Evolutionary conservation across 2,113 vertebrate species (phyloP).

Genomic region (Macheiramphus alcinus): DNA sequence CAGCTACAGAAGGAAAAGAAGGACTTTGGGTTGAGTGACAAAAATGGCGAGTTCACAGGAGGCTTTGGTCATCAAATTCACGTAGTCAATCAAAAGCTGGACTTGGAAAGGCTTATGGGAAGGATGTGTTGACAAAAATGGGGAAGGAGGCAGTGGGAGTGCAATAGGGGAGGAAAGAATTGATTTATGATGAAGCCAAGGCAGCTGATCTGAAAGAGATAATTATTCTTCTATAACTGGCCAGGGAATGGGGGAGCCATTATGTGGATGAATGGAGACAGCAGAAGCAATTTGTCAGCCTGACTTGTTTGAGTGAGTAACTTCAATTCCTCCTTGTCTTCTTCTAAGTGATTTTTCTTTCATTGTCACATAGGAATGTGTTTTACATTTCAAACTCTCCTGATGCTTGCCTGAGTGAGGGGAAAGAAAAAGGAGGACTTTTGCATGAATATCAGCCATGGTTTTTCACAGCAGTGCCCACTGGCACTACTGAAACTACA

Average conservation of each 20-base stretch:
- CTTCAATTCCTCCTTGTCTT: conserved; percentile 63
- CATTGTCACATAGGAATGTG: conserved; percentile 7
- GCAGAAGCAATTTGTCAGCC: conserved; percentile 60
- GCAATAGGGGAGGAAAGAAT: conserved; percentile 6
- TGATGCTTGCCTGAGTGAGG: neutral
- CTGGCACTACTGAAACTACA: neutral
- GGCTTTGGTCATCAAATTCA: neutral
- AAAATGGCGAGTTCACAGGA: neutral
- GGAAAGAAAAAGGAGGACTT: neutral
- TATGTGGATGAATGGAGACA: conserved; percentile 56
- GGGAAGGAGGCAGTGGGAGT: neutral
- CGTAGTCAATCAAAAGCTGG: neutral
- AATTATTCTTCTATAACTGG: conserved; percentile 65
- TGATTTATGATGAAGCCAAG: conserved; percentile 49
- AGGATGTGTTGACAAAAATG: neutral
- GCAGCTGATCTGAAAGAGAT: conserved; percentile 58
- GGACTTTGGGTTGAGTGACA: neutral
- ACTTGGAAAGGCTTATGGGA: neutral
- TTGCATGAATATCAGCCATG: neutral
- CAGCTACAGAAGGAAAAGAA: neutral
- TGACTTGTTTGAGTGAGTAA: conserved; percentile 66
- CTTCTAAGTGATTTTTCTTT: conserved; percentile 53
- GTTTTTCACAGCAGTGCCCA: neutral
- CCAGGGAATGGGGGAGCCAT: conserved; percentile 45
- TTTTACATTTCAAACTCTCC: conserved; percentile 40